Evolutionary conservation across 2,113 vertebrate genomes (phyloP), one percentile per base, ranked within the genome.

Genomic region (Epinephelus lanceolatus): DNA sequence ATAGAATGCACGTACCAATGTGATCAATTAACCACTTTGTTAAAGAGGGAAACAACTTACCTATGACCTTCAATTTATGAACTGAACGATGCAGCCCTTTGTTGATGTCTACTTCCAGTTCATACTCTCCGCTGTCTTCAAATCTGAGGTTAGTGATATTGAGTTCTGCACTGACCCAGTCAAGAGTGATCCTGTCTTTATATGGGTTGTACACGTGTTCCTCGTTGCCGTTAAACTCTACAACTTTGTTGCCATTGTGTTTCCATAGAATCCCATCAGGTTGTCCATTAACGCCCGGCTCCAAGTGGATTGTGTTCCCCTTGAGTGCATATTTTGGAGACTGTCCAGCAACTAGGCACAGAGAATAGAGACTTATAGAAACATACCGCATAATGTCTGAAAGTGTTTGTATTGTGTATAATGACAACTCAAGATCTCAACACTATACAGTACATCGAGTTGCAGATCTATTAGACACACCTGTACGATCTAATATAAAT

Each of bases 91-190:
- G 0, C 6, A 79, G 0, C 0, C 0, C 0, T 0, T 62, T 52
- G 0, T 80, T 57, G 0, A 5, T 8, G 3, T 21, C 2, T 5
- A 12, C 15, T 21, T 93, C 86, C 86, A 92, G 1, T 3, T 76
- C 83, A 79, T 94, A 95, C 0, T 18, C 0, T 73, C 94, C 88
- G 2, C 89, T 89, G 89, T 94, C 94, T 61, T 88, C 78, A 4
- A 42, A 53, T 9, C 3, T 60, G 55, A 93, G 78, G 0, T 77
- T 27, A 17, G 7, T 8, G 27, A 95, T 91, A 0, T 2, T 0
- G 6, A 95, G 81, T 5, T 86, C 79, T 61, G 91, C 94, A 11
- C 81, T 23, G 1, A 0, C 0, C 84, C 89, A 88, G 76, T 86
- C 5, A 0, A 95, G 90, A 10, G 62, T 77, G 62, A 91, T 2